Conservation (phyloP, 1,140 invertebrate genomes). For the Anadara kagoshimensis region DNA sequence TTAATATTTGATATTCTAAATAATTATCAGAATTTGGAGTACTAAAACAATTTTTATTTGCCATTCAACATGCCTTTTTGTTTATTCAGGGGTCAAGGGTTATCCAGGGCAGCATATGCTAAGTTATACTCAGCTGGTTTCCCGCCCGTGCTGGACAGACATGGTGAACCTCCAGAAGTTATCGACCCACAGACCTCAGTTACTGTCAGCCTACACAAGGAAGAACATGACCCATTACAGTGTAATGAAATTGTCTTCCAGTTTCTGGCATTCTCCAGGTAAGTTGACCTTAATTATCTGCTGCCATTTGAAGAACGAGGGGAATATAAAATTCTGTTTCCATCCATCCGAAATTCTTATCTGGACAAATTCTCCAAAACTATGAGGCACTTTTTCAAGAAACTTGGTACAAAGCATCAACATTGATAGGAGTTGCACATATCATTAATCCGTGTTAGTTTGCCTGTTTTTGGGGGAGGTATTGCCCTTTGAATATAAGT, state of each 20-base stretch:
- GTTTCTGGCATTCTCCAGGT: slow-evolving; percentile 73
- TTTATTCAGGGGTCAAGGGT: slow-evolving; percentile 53
- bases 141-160: slow-evolving; percentile 67
- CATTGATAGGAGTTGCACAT: too few relatives aligned
- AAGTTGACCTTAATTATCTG: slow-evolving; percentile 27
- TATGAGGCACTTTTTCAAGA: too few relatives aligned
- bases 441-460: too few relatives aligned
- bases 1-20: neutral
- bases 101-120: slow-evolving; percentile 72
- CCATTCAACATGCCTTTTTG: neutral
- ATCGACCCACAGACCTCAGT: slow-evolving; percentile 65
- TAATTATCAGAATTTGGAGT: neutral
- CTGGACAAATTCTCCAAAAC: too few relatives aligned
- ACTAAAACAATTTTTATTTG: neutral
- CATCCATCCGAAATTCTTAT: too few relatives aligned
- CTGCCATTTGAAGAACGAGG: too few relatives aligned
- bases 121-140: slow-evolving; percentile 70
- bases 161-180: slow-evolving; percentile 70
- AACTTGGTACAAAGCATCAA: too few relatives aligned
- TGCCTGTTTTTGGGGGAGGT: too few relatives aligned
- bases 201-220: slow-evolving; percentile 51
- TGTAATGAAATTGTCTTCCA: slow-evolving; percentile 74
- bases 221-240: slow-evolving; percentile 68
- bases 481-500: too few relatives aligned
- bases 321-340: too few relatives aligned